These are phyloP conservation scores for Taurulus bubalis DNA, from an alignment of 2,113 vertebrate species.

Conservation along the genomic window DNA sequence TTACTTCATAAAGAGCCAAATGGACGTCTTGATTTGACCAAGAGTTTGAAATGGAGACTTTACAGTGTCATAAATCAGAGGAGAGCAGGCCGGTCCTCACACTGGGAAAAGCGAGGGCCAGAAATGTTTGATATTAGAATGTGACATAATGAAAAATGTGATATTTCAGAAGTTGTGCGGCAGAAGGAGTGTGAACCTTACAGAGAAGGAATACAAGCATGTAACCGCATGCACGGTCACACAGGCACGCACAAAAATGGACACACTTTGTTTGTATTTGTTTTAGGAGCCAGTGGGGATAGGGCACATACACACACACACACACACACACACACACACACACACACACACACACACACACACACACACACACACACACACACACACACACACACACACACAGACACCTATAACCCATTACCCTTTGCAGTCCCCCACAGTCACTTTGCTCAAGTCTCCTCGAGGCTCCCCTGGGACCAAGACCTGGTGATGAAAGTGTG, in stretches of 20 bases:
- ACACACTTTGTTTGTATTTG: conserved; percentile 71
- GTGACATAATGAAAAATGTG: neutral
- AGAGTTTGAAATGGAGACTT: neutral
- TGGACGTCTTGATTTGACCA: neutral
- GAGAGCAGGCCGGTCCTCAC: neutral
- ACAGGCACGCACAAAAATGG: neutral
- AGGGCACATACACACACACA: conserved; percentile 26
- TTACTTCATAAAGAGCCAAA: neutral
- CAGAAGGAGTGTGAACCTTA: neutral
- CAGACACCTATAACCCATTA: conserved; percentile 49
- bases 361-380: conserved; percentile 15
- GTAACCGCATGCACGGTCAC: neutral
- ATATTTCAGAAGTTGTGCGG: neutral
- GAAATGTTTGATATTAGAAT: neutral
- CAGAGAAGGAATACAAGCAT: neutral
- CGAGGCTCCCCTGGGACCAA: conserved; percentile 67
- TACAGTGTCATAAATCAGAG: neutral
- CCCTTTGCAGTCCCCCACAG: conserved; percentile 57
- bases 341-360: conserved; percentile 28
- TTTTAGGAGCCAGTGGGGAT: conserved; percentile 76
- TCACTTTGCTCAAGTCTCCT: conserved; percentile 58
- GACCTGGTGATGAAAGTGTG: conserved; percentile 79
- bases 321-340: conserved; percentile 9
- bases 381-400: conserved; percentile 37
- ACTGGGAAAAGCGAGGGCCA: neutral